phyloP scores from a whole-genome alignment of 2,797 vertebrate genomes.

The Centropyge bicolor region DNA sequence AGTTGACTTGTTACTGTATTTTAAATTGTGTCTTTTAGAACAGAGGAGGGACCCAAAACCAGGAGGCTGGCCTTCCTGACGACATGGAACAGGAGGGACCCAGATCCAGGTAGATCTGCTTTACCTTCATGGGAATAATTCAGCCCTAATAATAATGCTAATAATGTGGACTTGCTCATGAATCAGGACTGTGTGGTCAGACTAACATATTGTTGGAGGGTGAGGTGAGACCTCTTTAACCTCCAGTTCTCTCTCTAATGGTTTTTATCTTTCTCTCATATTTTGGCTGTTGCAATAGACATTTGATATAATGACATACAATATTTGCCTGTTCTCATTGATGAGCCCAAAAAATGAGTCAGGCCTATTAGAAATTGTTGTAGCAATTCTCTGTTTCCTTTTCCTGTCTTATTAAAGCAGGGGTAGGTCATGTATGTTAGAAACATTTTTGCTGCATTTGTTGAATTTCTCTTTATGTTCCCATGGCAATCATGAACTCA shows the following conservation, averaged over 20 bases:
- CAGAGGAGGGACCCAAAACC: slow-evolving; percentile 87
- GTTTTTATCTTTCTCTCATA: background rate
- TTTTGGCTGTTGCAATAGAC: background rate
- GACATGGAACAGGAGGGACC: slow-evolving; percentile 89
- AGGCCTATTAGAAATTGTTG: too few relatives aligned
- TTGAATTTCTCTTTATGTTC: too few relatives aligned
- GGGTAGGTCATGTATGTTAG: too few relatives aligned
- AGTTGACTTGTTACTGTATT: background rate
- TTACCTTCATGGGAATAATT: background rate
- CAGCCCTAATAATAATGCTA: background rate
- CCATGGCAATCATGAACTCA: too few relatives aligned
- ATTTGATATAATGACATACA: background rate
- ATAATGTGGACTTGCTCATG: background rate
- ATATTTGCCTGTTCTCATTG: background rate
- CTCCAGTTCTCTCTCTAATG: too few relatives aligned
- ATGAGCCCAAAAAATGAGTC: too few relatives aligned
- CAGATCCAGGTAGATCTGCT: slow-evolving; percentile 88
- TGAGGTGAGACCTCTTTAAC: background rate
- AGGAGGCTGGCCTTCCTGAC: slow-evolving; percentile 91
- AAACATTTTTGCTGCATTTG: too few relatives aligned
- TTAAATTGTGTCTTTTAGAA: slow-evolving; percentile 79
- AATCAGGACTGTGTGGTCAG: too few relatives aligned
- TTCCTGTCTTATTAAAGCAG: background rate
- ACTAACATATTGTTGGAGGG: too few relatives aligned
- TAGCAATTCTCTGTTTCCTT: too few relatives aligned